A percentile compares a stretch with the other conserved stretches of the same genome.
These are phyloP conservation scores for Ammodytes dubius DNA, from an alignment of 2,113 vertebrate genomes.

Conservation along the genomic window DNA sequence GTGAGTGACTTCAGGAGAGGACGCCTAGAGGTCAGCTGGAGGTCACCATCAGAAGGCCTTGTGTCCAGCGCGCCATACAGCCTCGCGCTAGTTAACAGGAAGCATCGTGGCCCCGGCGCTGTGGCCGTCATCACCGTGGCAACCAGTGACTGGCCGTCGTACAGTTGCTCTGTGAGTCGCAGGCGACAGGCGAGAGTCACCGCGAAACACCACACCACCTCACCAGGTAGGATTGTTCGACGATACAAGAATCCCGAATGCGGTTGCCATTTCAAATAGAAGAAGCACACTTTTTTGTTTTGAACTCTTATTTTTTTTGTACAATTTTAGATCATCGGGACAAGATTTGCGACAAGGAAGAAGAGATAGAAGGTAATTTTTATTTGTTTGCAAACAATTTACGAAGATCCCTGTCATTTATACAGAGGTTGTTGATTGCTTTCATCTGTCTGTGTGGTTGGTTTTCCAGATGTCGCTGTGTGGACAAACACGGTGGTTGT, in stretches of 20 bases:
- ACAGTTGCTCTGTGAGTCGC: constrained; percentile 79
- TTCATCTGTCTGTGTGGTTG: constrained; percentile 24
- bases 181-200: constrained; percentile 49
- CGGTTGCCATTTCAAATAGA: not conserved
- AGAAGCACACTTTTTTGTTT: not conserved
- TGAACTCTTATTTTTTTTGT: not conserved
- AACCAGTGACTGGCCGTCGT: constrained; percentile 78
- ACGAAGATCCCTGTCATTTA: not conserved
- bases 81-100: constrained; percentile 48
- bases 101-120: constrained; percentile 45
- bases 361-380: constrained; percentile 47
- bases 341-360: constrained; percentile 44
- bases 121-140: constrained; percentile 74
- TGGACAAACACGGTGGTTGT: constrained; percentile 73
- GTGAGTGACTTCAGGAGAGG: constrained; percentile 78
- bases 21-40: constrained; percentile 80
- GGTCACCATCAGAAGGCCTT: constrained; percentile 59
- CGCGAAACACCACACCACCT: constrained; percentile 39
- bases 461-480: constrained; percentile 50
- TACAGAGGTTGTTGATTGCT: not conserved
- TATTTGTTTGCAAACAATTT: not conserved
- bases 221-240: constrained; percentile 51
- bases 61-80: constrained; percentile 34
- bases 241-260: not conserved
- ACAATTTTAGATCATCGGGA: constrained; percentile 55